A percentile compares a stretch with the other conserved stretches of the same genome.
These are phyloP conservation scores for Oryzias melastigma DNA, from an alignment of 2,113 vertebrate genomes.

Conservation along the genomic window DNA sequence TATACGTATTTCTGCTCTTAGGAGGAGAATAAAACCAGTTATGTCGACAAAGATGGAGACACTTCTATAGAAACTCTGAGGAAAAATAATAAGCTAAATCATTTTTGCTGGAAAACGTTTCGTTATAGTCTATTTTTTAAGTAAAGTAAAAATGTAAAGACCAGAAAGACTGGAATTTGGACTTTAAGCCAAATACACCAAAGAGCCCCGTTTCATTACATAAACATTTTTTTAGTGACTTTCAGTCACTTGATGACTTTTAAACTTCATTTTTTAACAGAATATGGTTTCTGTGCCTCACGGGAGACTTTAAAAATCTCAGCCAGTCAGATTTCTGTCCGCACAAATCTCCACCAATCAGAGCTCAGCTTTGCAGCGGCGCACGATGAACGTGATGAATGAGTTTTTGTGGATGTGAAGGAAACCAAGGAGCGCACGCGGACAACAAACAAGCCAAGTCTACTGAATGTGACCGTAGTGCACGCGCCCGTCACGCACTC, in stretches of 20 bases:
- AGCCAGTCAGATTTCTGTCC: conserved; percentile 61
- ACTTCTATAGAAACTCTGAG: too few relatives aligned
- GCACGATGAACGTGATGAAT: conserved; percentile 20
- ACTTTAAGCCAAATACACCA: too few relatives aligned
- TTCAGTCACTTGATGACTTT: background rate
- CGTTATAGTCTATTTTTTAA: too few relatives aligned
- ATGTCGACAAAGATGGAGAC: too few relatives aligned
- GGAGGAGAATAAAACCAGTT: too few relatives aligned
- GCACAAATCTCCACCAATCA: conserved; percentile 44
- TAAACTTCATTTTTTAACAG: background rate
- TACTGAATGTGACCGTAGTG: background rate
- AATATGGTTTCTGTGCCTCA: background rate
- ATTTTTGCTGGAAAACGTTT: too few relatives aligned
- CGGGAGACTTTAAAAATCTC: background rate
- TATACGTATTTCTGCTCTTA: too few relatives aligned
- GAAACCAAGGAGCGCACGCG: conserved; percentile 14
- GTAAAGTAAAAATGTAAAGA: too few relatives aligned
- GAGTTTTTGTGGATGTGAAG: background rate
- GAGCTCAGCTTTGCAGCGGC: conserved; percentile 12
- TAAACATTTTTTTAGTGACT: too few relatives aligned
- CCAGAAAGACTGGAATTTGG: too few relatives aligned
- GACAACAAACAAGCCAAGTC: conserved; percentile 17
- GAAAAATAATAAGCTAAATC: too few relatives aligned
- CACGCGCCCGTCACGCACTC: conserved; percentile 1
- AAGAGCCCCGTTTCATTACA: too few relatives aligned